Conservation (phyloP, 2,888 invertebrate genomes). For the Drosophila histrio region DNA sequence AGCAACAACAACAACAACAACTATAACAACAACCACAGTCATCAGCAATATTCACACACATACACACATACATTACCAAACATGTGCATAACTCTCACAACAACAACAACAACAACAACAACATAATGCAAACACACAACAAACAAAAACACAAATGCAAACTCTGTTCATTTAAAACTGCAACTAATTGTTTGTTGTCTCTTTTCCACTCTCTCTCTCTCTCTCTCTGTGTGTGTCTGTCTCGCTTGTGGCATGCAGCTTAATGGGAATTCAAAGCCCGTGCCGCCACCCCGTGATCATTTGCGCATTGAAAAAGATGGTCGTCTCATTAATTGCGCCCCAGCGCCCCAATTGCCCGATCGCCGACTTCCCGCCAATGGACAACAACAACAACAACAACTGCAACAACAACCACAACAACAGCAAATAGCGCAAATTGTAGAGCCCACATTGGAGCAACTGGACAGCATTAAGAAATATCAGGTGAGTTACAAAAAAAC, state of each 20-base stretch:
- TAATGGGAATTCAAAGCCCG: conserved; percentile 84
- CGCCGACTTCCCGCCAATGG: conserved; percentile 84
- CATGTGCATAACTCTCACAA: conserved; percentile 16
- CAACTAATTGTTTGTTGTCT: neutral
- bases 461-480: conserved; percentile 96
- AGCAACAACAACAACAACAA: conserved; percentile 5
- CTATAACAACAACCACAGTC: conserved; percentile 19
- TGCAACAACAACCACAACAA: conserved; percentile 52
- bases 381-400: conserved; percentile 71
- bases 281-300: conserved; percentile 88
- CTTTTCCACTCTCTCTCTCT: neutral
- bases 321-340: conserved; percentile 87
- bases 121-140: neutral
- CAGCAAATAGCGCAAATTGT: conserved; percentile 85
- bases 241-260: conserved; percentile 64
- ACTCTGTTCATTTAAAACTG: neutral
- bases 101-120: conserved; percentile 1
- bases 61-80: conserved; percentile 10
- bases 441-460: conserved; percentile 92
- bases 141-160: neutral
- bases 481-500: conserved; percentile 87
- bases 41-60: conserved; percentile 19
- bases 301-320: conserved; percentile 87
- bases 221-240: neutral
- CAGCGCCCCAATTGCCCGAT: conserved; percentile 88